phyloP scores from a whole-genome alignment of 2,797 vertebrate genomes.

The Taenioides sp. region DNA sequence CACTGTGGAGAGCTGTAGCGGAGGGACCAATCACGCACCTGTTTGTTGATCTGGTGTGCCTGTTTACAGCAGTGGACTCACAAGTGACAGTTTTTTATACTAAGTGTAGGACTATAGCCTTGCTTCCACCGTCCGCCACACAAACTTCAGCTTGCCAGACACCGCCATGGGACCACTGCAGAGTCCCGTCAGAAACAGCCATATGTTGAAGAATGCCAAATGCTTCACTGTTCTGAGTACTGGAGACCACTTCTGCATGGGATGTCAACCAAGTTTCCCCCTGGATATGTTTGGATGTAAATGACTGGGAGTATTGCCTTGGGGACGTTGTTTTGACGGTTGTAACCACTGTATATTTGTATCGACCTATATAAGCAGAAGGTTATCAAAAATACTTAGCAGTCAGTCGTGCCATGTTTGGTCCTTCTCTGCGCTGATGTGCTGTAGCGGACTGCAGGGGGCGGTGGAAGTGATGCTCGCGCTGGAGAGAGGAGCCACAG shows the following conservation, averaged over 20 bases:
- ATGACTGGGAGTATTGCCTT: not conserved
- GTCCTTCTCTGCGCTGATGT: not conserved
- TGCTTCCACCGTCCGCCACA: not conserved
- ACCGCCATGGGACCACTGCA: not conserved
- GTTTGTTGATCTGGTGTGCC: constrained; percentile 89
- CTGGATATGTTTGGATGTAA: not conserved
- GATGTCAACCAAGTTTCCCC: not conserved
- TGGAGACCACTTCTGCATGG: not conserved
- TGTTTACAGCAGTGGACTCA: constrained; percentile 96
- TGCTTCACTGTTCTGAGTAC: no score
- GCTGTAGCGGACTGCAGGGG: not conserved
- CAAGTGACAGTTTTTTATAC: constrained; percentile 7
- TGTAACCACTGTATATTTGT: constrained; percentile 2
- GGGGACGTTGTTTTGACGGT: not conserved
- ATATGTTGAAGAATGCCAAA: constrained; percentile 6
- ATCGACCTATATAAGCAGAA: not conserved
- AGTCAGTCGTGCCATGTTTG: not conserved
- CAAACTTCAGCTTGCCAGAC: not conserved
- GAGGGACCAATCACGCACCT: constrained; percentile 18
- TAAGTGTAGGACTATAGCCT: not conserved
- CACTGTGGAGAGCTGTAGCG: constrained; percentile 75
- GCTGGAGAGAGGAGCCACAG: constrained; percentile 29
- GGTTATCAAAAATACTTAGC: not conserved
- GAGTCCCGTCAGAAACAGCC: constrained; percentile 1
- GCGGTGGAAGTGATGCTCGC: not conserved